Base-by-base conservation (phyloP, 1,140 invertebrate genomes). In the Drosophila kanapiae region DNA sequence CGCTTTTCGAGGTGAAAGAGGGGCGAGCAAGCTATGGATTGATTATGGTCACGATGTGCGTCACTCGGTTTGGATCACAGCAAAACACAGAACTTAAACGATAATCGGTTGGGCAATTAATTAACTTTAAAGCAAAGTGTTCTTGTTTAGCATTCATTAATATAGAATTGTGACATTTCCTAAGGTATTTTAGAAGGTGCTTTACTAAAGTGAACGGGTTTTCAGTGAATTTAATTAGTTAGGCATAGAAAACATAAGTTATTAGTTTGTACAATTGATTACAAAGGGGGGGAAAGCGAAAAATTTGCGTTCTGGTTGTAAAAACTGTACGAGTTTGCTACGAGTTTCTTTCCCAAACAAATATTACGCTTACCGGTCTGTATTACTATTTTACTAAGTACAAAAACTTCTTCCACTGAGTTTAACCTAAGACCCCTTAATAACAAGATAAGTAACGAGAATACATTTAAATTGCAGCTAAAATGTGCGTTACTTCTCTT, bases 41-140 rank as follows among this genome's bases (percentile, higher is more conserved):
- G 69, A 72, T 71, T 51, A 31, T 37, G 31, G 37, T 38, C 42
- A 29, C 45, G n/a, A 59, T 35, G 23, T 72, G 69, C 69, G 69
- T 72, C 69, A 72, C 31, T 71, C 7, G 7, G 6, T 8, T 45
- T n/a, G 18, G n/a, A 65, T 29, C 13, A 31, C 10, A 27, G 10
- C 33, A 37, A 47, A 51, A 31, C 14, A 43, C 9, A 29, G 11
- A 38, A 18, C 23, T 45, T 9, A 13, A 43, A 49, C 40, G n/a
- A 14, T 33, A 49, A 38, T 68, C 11, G 40, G 3, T 29, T 37
- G n/a, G 11, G 14, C 29, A 27, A 57, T 62, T 29, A 38, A 27
- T 62, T 38, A 38, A 29, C 1, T 29, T 40, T 16, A n/a, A 29
- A 11, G 37, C 18, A 27, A 38, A 18, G 7, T 35, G 18, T 37